These are phyloP conservation scores for Cylloceria caligata DNA, from an alignment of 2,888 invertebrate genomes.

Conservation along the genomic window DNA sequence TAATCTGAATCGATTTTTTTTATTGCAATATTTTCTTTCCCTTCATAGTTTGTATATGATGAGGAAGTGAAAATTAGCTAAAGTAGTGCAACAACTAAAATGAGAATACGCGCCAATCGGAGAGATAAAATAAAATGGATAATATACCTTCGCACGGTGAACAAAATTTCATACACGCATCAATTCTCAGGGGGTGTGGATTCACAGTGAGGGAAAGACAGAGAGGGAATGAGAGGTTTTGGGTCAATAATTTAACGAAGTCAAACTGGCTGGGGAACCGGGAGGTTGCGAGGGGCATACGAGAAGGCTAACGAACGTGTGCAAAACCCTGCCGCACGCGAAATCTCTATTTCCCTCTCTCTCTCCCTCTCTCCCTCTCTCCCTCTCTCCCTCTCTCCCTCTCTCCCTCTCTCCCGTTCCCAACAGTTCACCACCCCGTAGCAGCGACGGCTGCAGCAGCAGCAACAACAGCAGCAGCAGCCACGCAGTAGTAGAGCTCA, in stretches of 20 bases:
- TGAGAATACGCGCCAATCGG: constrained; percentile 7
- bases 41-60: no score
- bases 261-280: constrained; percentile 56
- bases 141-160: not conserved
- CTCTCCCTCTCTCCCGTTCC: constrained; percentile 45
- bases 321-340: constrained; percentile 58
- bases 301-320: constrained; percentile 64
- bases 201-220: constrained; percentile 18
- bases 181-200: not conserved
- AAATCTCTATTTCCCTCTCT: constrained; percentile 46
- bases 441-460: constrained; percentile 24
- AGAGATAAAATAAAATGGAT: constrained; percentile 29
- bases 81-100: not conserved
- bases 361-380: constrained; percentile 43
- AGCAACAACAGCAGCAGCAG: constrained; percentile 19
- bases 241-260: constrained; percentile 64
- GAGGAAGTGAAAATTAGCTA: constrained; percentile 21
- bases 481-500: constrained; percentile 48
- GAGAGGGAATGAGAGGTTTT: constrained; percentile 47
- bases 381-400: constrained; percentile 40
- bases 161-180: constrained; percentile 1
- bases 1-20: no score
- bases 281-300: constrained; percentile 30
- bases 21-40: no score
- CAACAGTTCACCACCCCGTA: constrained; percentile 55